Evolutionary conservation across 2,113 vertebrate species (phyloP).

Genomic region (Paramormyrops kingsleyae): DNA sequence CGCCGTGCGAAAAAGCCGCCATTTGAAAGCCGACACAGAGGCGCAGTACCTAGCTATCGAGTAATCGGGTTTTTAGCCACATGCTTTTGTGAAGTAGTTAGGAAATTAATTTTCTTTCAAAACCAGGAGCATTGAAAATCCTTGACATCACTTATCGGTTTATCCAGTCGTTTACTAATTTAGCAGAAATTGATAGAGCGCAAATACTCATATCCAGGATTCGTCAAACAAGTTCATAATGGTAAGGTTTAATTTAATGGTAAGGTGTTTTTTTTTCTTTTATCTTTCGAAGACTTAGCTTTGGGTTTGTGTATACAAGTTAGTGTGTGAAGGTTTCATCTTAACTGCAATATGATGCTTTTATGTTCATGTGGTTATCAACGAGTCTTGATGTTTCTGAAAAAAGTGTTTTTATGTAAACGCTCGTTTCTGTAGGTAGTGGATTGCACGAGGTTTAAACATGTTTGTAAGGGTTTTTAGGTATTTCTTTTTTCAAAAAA

Average conservation of each 20-base stretch:
- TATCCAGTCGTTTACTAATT: not conserved
- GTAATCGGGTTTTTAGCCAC: not conserved
- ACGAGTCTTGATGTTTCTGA: not conserved
- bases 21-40: conserved; percentile 11
- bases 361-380: not conserved
- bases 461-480: not conserved
- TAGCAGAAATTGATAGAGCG: not conserved
- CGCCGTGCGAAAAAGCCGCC: conserved; percentile 6
- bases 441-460: not conserved
- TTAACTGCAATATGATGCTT: not conserved
- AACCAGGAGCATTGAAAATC: not conserved
- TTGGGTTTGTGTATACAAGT: not conserved
- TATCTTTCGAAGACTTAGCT: not conserved
- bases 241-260: not conserved
- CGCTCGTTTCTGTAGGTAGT: not conserved
- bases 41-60: not conserved
- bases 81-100: not conserved
- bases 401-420: not conserved
- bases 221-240: not conserved
- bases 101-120: not conserved
- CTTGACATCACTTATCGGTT: not conserved
- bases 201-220: not conserved
- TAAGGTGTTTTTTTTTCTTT: not conserved
- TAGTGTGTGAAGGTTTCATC: not conserved
- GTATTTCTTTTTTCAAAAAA: not conserved